phyloP scores from a whole-genome alignment of 2,797 vertebrate genomes.

The Pipistrellus nathusii region DNA sequence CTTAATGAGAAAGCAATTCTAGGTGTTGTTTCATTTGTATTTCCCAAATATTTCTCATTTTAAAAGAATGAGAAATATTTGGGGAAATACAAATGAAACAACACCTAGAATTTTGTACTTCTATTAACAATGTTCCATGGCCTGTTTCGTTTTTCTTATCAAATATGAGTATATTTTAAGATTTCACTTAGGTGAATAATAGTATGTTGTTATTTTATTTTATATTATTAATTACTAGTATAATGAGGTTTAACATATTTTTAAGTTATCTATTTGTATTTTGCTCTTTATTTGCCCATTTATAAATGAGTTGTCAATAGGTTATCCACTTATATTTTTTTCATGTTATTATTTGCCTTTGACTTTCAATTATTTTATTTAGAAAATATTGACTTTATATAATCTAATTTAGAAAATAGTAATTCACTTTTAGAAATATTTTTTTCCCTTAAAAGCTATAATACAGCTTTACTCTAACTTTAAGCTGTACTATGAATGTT shows the following conservation, averaged over 20 bases:
- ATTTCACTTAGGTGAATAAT: not conserved
- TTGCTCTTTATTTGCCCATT: not conserved
- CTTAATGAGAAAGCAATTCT: slow-evolving; percentile 15
- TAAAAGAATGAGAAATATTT: not conserved
- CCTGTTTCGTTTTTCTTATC: not conserved
- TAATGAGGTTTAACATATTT: not conserved
- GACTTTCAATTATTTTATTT: slow-evolving; percentile 23
- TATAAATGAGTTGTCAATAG: not conserved
- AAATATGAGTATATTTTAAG: not conserved
- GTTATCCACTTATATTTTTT: not conserved
- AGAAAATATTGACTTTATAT: not conserved
- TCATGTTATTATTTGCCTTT: not conserved
- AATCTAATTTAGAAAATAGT: not conserved
- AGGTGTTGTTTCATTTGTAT: slow-evolving; percentile 7
- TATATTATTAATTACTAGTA: not conserved
- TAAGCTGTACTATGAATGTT: not conserved
- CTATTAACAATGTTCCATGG: not conserved
- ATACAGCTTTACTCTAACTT: not conserved
- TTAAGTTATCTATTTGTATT: not conserved
- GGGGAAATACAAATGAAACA: too few relatives aligned
- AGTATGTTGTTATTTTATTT: slow-evolving; percentile 29
- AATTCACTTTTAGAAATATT: not conserved
- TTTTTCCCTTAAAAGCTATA: not conserved
- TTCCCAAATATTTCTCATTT: not conserved
- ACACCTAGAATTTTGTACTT: too few relatives aligned